A percentile compares a stretch with the other conserved stretches of the same genome.
These are phyloP conservation scores for Bombyx mandarina DNA, from an alignment of 1,140 invertebrate species.

Conservation along the genomic window DNA sequence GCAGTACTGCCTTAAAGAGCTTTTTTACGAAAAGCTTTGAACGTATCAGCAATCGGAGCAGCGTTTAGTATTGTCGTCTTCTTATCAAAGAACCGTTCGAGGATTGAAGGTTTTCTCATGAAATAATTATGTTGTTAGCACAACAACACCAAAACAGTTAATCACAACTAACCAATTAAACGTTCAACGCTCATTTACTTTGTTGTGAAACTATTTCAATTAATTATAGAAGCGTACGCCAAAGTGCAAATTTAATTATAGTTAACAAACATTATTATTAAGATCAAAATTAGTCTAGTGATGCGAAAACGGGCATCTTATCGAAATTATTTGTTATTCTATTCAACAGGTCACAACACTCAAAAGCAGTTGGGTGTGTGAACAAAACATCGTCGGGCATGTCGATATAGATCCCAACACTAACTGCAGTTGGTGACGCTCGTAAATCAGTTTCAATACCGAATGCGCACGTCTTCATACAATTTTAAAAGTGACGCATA, in stretches of 20 bases:
- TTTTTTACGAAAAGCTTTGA: no score
- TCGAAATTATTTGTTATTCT: slow-evolving; percentile 6
- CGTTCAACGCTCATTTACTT: no score
- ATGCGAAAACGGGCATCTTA: slow-evolving; percentile 2
- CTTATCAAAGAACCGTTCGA: no score
- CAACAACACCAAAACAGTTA: no score
- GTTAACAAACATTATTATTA: slow-evolving; percentile 11
- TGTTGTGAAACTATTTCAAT: not conserved
- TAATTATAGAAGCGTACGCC: slow-evolving; percentile 2
- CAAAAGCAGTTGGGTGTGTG: no score
- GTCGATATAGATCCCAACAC: slow-evolving; percentile 24
- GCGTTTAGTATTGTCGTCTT: no score
- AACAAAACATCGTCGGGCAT: not conserved
- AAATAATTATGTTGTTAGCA: no score
- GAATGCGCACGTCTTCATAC: slow-evolving; percentile 54
- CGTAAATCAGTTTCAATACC: slow-evolving; percentile 52
- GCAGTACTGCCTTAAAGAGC: no score
- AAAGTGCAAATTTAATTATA: slow-evolving; percentile 13
- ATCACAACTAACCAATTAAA: no score
- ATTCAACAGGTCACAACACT: no score
- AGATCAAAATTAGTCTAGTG: slow-evolving; percentile 2
- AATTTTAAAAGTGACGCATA: slow-evolving; percentile 52
- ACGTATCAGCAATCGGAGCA: no score
- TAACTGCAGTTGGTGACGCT: slow-evolving; percentile 34
- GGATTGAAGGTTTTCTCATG: no score